Conservation (phyloP, 1,140 invertebrate species). For the Hyles euphorbiae region DNA sequence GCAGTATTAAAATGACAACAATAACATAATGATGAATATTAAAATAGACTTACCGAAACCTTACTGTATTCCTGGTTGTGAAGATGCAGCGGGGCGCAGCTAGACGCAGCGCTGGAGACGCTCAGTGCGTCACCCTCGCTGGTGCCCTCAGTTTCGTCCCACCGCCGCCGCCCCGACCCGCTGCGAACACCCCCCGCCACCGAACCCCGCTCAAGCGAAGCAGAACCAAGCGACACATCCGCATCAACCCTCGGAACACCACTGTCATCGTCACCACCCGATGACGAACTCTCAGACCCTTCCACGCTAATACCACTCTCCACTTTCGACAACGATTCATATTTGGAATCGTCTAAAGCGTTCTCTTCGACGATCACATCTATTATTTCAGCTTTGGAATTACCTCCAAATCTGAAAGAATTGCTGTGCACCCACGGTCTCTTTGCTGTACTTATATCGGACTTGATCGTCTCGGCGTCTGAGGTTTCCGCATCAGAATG, state of each 20-base stretch:
- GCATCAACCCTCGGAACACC: conserved; percentile 52
- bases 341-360: conserved; percentile 22
- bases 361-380: conserved; percentile 44
- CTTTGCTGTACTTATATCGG: conserved; percentile 54
- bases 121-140: conserved; percentile 65
- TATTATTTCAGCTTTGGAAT: conserved; percentile 29
- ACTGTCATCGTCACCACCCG: conserved; percentile 48
- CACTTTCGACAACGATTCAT: conserved; percentile 40
- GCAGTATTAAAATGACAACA: neutral
- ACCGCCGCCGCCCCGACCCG: conserved; percentile 66
- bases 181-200: conserved; percentile 66
- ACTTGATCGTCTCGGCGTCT: conserved; percentile 62
- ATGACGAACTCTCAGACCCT: conserved; percentile 52
- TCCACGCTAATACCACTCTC: conserved; percentile 57
- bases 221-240: conserved; percentile 59
- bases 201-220: conserved; percentile 68
- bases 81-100: conserved; percentile 58
- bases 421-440: conserved; percentile 63
- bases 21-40: neutral
- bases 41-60: conserved; percentile 55
- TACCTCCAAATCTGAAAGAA: conserved; percentile 56
- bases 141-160: conserved; percentile 62
- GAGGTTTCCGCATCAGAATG: conserved; percentile 59
- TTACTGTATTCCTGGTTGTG: conserved; percentile 60
- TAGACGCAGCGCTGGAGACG: conserved; percentile 62